Conservation (phyloP, 2,113 vertebrate genomes). For the Apeltes quadracus region DNA sequence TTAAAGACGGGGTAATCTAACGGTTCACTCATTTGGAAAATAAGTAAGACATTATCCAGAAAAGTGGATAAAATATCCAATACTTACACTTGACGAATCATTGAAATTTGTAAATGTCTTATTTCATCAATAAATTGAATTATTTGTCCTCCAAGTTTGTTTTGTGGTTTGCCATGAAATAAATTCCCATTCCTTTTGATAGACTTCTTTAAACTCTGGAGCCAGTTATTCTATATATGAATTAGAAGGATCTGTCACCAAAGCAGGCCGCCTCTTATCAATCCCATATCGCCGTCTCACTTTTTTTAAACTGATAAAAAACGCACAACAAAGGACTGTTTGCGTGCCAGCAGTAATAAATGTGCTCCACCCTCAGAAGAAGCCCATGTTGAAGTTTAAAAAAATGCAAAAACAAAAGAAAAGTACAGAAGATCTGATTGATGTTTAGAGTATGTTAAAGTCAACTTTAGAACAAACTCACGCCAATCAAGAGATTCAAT, state of each 20-base stretch:
- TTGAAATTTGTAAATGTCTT: not conserved
- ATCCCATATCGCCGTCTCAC: slow-evolving; percentile 49
- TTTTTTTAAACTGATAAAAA: slow-evolving; percentile 70
- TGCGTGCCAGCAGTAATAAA: slow-evolving; percentile 69
- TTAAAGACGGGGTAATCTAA: not conserved
- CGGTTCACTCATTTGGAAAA: not conserved
- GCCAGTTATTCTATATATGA: slow-evolving; percentile 21
- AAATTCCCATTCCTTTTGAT: not conserved
- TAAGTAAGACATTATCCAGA: not conserved
- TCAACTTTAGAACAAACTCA: not conserved
- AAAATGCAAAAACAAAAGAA: slow-evolving; percentile 37
- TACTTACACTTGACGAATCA: not conserved
- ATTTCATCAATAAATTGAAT: not conserved
- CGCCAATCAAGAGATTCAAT: not conserved
- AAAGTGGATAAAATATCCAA: not conserved
- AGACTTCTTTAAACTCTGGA: not conserved
- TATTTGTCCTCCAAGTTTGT: not conserved
- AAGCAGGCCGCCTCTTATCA: slow-evolving; percentile 74
- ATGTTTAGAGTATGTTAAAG: not conserved
- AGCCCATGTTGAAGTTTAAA: slow-evolving; percentile 45
- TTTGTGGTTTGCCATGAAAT: not conserved
- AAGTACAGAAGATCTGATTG: not conserved
- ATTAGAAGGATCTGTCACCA: slow-evolving; percentile 47
- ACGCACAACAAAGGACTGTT: slow-evolving; percentile 56
- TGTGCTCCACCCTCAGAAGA: slow-evolving; percentile 25